Percentiles rank a stretch among this genome's conserved stretches.
Conservation (phyloP, 1,140 invertebrate genomes). For the Diabrotica undecimpunctata region DNA sequence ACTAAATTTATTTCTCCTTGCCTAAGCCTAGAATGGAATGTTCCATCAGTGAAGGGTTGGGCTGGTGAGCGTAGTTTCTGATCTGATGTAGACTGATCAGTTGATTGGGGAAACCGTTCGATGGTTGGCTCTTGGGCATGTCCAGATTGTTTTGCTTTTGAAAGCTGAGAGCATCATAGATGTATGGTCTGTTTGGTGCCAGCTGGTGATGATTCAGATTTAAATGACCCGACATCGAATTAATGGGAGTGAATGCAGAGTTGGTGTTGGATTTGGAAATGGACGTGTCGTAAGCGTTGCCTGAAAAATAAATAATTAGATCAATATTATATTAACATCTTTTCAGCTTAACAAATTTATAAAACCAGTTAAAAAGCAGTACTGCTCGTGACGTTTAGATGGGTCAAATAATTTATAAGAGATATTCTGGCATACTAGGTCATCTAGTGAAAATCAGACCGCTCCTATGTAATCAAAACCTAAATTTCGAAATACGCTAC, state of each 20-base stretch:
- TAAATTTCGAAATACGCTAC: too few relatives aligned
- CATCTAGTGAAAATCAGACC: too few relatives aligned
- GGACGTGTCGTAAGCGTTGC: slow-evolving; percentile 48
- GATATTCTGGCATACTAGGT: too few relatives aligned
- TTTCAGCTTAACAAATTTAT: too few relatives aligned
- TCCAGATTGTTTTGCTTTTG: slow-evolving; percentile 56
- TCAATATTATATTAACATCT: neutral
- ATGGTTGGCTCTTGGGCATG: slow-evolving; percentile 47
- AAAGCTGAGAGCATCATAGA: slow-evolving; percentile 90
- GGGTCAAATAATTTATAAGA: too few relatives aligned
- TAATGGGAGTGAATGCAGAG: slow-evolving; percentile 87
- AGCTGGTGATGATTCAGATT: slow-evolving; percentile 70
- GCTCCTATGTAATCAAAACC: too few relatives aligned
- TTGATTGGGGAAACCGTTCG: slow-evolving; percentile 87
- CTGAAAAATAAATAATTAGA: slow-evolving; percentile 10
- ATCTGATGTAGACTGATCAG: slow-evolving; percentile 95
- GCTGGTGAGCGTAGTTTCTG: slow-evolving; percentile 92
- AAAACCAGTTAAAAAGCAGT: too few relatives aligned
- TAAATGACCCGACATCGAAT: slow-evolving; percentile 72
- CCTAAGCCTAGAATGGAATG: slow-evolving; percentile 54
- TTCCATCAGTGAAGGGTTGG: slow-evolving; percentile 58
- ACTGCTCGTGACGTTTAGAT: too few relatives aligned
- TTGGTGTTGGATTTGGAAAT: slow-evolving; percentile 58
- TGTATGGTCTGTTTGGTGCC: slow-evolving; percentile 74
- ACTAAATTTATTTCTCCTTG: slow-evolving; percentile 51